Base-by-base conservation (phyloP, 2,113 vertebrate genomes). In the Neotragus pygmaeus region DNA sequence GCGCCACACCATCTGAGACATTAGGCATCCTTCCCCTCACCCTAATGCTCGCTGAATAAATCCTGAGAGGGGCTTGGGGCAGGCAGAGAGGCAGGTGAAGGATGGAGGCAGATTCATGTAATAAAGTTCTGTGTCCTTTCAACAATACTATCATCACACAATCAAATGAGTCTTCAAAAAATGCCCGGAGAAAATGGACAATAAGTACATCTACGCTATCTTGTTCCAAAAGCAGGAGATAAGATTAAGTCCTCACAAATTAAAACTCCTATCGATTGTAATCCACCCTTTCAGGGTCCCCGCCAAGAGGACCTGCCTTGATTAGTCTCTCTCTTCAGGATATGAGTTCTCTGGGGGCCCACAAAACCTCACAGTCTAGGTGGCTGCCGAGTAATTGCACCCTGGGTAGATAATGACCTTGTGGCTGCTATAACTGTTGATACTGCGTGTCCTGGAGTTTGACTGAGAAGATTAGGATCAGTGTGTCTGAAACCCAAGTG, bases 131-230 rank as follows among this genome's bases (percentile, higher is more conserved):
- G 0, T 96, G 98, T 98, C 97, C 98, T 98, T 97, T 97, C 75
- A 96, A 98, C 98, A 98, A 97, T 98, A 97, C 98, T 99, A 99
- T 99, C 98, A 97, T 78, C 97, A 91, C 94, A 98, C 97, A 96
- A 99, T 98, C 99, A 99, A 99, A 99, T 98, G 98, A 99, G 98
- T 98, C 98, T 96, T 85, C 97, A 97, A 96, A 98, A 98, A 98
- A 94, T 64, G 97, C 94, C 94, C 90, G 90, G 94, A 97, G 98
- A 99, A 98, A 98, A 98, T 89, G 98, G 98, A 98, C 98, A 98
- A 82, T 97, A 98, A 98, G 97, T 95, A 97, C 97, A 98, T 98
- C 98, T 98, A 95, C 78, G 96, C 94, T 94, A 98, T 99, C 99
- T 98, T 98, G 98, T 98, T 98, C 98, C 98, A 97, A 98, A 98